Evolutionary conservation across 2,888 invertebrate species (phyloP), one percentile per base, ranked within the genome.

Genomic region (Diarsia brunnea): DNA sequence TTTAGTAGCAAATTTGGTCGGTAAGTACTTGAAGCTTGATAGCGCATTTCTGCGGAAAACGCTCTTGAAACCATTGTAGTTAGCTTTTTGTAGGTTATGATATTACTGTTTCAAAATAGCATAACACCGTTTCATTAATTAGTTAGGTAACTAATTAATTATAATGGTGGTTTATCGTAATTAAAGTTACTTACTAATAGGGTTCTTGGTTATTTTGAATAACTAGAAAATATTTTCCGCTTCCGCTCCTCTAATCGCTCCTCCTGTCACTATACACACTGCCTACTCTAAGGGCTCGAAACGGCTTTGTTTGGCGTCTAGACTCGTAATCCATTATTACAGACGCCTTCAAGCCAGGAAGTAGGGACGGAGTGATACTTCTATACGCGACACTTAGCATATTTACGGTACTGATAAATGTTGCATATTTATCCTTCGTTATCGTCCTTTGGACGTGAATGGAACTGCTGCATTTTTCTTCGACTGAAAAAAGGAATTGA

Each of bases 271-370:
- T 8, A 70, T 79, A 47, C 2, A 2, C 74, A 81, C 55, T n/a
- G 45, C 71, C 84, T 85, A 78, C 82, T 89, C 88, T 84, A 92
- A 93, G 93, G 93, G 93, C 93, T 94, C 92, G 92, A 91, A 94
- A 90, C 93, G 93, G 94, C 94, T 95, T 95, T 94, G 95, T 95
- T 94, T 94, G 93, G 90, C 91, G 94, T 94, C 94, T 95, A 95
- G 95, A 94, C 95, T 94, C 93, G 94, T 95, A 95, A 95, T 96
- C 95, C 95, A 95, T 95, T 96, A 96, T 94, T 94, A 93, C 93
- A 93, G 91, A 92, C 94, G 91, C 94, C 91, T 90, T 91, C 90
- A 87, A 88, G 89, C 87, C 90, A 89, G 88, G 88, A 88, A 88
- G 87, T 88, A 89, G 91, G 92, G 93, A 93, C 94, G 91, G 90